Evolutionary conservation across 1,140 invertebrate genomes (phyloP).

Genomic region (Lordiphosa mommai): DNA sequence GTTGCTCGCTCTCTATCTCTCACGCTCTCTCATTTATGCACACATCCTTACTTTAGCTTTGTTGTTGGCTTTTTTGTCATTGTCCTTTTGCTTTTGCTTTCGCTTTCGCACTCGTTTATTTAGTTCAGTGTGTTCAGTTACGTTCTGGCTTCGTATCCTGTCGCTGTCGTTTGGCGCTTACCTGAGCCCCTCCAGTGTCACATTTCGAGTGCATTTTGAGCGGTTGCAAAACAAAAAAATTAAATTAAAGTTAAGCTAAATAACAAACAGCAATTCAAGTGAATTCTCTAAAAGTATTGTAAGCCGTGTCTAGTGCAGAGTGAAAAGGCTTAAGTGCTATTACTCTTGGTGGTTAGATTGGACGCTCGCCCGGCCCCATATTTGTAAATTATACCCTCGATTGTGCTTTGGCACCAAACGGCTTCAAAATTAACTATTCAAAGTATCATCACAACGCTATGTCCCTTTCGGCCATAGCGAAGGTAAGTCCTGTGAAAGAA

Average conservation of each 20-base stretch:
- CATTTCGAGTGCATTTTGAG: slow-evolving; percentile 53
- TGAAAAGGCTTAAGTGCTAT: neutral
- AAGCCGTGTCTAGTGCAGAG: too few species aligned
- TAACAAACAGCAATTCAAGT: neutral
- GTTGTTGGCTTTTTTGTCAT: slow-evolving; percentile 51
- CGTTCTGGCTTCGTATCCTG: slow-evolving; percentile 68
- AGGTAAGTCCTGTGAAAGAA: slow-evolving; percentile 64
- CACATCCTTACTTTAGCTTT: slow-evolving; percentile 10
- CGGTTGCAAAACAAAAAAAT: slow-evolving; percentile 12
- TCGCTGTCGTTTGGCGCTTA: slow-evolving; percentile 52
- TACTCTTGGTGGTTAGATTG: neutral
- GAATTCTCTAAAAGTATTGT: neutral
- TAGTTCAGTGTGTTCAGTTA: slow-evolving; percentile 71
- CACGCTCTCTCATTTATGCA: slow-evolving; percentile 13
- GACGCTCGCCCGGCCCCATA: neutral
- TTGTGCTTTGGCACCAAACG: slow-evolving; percentile 63
- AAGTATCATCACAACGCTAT: slow-evolving; percentile 80
- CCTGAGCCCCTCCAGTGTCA: slow-evolving; percentile 31
- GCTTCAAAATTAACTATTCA: slow-evolving; percentile 80
- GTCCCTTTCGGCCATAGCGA: slow-evolving; percentile 80
- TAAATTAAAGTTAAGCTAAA: neutral
- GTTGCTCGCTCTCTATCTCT: slow-evolving; percentile 3
- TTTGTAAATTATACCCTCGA: slow-evolving; percentile 5
- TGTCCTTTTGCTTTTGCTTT: slow-evolving; percentile 67
- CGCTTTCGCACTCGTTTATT: slow-evolving; percentile 72